Evolutionary conservation across 2,797 vertebrate genomes (phyloP).

Genomic region (Pogoniulus pusillus): DNA sequence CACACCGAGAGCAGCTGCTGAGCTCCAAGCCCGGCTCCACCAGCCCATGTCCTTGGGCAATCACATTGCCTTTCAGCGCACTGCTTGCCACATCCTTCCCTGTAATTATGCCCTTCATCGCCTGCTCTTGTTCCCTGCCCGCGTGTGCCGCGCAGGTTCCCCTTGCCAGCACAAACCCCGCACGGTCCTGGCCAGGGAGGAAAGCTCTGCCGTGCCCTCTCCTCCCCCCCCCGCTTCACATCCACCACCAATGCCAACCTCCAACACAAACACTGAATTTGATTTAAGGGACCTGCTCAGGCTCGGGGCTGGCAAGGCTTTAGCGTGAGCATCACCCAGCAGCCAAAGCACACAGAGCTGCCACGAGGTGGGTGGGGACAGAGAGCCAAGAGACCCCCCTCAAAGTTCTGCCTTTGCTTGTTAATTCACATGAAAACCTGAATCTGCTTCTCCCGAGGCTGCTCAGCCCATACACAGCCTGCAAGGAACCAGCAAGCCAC

Average conservation of each 20-base stretch:
- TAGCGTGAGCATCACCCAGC: neutral
- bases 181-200: accelerated
- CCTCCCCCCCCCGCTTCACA: neutral
- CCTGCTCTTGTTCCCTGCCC: neutral
- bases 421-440: neutral
- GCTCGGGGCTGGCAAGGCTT: neutral
- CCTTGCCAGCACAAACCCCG: neutral
- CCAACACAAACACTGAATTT: neutral
- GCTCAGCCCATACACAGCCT: neutral
- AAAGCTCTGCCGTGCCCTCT: neutral
- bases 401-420: neutral
- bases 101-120: neutral
- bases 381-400: constrained; percentile 15
- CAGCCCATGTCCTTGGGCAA: neutral
- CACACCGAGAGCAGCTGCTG: accelerated
- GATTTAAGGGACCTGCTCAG: neutral
- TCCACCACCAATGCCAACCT: neutral
- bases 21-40: neutral
- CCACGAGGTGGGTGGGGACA: neutral
- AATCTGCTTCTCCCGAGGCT: neutral
- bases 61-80: neutral
- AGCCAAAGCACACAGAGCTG: neutral
- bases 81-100: neutral
- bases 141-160: accelerated
- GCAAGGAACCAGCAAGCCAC: neutral